phyloP scores from a whole-genome alignment of 2,888 invertebrate species.

The Operophtera brumata region DNA sequence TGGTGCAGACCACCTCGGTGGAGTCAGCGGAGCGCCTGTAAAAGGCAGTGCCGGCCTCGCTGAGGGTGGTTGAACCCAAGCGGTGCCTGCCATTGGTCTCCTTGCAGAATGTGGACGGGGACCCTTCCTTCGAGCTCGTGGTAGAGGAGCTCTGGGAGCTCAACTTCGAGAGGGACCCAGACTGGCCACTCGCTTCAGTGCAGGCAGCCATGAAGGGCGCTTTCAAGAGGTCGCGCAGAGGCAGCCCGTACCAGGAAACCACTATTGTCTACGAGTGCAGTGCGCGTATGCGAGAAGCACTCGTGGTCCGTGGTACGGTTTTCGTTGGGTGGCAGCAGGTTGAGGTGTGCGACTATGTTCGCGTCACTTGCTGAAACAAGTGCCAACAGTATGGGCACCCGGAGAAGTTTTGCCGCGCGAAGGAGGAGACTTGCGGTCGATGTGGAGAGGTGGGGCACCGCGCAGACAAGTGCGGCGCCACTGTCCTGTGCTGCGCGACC shows the following conservation, averaged over 20 bases:
- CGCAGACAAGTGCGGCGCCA: constrained; percentile 8
- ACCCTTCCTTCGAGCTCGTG: constrained; percentile 1
- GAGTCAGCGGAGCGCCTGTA: constrained; percentile 2
- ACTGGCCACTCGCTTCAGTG: background rate
- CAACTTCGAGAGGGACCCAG: background rate
- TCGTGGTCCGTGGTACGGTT: background rate
- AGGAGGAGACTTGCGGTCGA: constrained; percentile 19
- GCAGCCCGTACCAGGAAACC: constrained; percentile 6
- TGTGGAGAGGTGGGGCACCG: constrained; percentile 34
- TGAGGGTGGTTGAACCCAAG: constrained; percentile 1
- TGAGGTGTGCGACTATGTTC: constrained; percentile 3
- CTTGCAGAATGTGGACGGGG: background rate
- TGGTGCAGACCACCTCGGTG: background rate
- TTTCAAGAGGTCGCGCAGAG: background rate
- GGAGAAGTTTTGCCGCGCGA: constrained; percentile 32
- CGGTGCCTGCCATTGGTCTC: no score
- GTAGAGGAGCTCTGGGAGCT: background rate
- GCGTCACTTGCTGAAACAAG: constrained; percentile 33
- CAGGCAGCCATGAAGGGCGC: background rate
- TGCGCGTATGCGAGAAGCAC: background rate
- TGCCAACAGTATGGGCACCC: constrained; percentile 47
- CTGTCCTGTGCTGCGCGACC: constrained; percentile 26
- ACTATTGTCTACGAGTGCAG: constrained; percentile 11
- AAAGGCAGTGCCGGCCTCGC: constrained; percentile 13
- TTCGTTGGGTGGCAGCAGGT: constrained; percentile 7